Evolutionary conservation across 2,888 invertebrate genomes (phyloP).

Genomic region (Perizoma flavofasciatum): DNA sequence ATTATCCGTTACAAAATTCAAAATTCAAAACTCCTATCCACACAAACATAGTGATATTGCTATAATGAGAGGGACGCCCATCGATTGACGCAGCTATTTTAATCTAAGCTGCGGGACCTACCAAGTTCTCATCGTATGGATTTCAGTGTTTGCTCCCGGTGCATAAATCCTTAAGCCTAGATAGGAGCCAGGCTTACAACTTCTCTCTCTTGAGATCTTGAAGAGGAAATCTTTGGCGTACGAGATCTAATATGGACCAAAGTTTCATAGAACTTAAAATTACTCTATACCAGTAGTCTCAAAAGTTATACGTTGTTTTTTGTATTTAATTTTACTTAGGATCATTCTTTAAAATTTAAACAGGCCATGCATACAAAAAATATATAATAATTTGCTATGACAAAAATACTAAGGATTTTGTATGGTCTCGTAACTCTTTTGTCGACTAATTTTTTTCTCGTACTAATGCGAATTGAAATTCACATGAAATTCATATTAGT

Average conservation of each 20-base stretch:
- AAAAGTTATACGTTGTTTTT: too few relatives aligned
- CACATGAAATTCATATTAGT: too few relatives aligned
- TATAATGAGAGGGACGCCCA: too few relatives aligned
- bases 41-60: too few relatives aligned
- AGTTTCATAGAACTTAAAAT: constrained; percentile 17
- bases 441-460: too few relatives aligned
- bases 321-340: too few relatives aligned
- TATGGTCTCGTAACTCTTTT: too few relatives aligned
- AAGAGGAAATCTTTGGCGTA: constrained; percentile 28
- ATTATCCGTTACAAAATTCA: too few relatives aligned
- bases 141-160: constrained; percentile 43
- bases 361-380: not conserved
- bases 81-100: constrained; percentile 4
- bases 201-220: constrained; percentile 40
- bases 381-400: too few relatives aligned
- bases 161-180: constrained; percentile 50
- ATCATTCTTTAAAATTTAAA: not conserved
- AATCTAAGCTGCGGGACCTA: not conserved
- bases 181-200: constrained; percentile 42
- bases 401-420: too few relatives aligned
- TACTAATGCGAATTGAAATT: too few relatives aligned
- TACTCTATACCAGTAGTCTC: not conserved
- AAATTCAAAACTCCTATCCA: too few relatives aligned
- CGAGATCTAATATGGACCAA: constrained; percentile 4
- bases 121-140: constrained; percentile 19